Base-by-base conservation (phyloP, 2,113 vertebrate genomes). In the Scytalopus superciliaris region DNA sequence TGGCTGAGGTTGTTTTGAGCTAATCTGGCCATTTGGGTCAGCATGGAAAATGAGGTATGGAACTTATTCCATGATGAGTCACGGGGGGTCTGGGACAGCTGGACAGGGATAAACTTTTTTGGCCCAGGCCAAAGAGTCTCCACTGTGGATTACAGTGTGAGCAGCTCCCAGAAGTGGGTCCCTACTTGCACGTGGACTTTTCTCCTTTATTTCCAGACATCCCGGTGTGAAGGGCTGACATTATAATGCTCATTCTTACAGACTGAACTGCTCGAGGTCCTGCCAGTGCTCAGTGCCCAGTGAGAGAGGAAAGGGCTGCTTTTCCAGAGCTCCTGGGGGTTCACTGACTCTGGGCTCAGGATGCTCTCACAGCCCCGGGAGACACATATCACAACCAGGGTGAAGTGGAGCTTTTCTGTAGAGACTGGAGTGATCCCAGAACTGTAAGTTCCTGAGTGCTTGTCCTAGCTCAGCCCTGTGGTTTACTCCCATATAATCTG, bases 1-100 rank as follows among this genome's bases (percentile, higher is more conserved):
- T n/a, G 70, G 63, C 73, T 68, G 83, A 76, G 67, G 70, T 40
- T 0, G 2, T 76, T 75, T 83, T 94, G 72, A 86, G 72, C 72
- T 91, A 59, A 90, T 90, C 55, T 74, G 33, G 33, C 40, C 92
- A 45, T 27, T 85, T 96, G 53, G 85, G 49, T 83, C 86, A 90
- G 56, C 56, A 19, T 73, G 88, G 79, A 92, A 94, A 94, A 93
- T 81, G 79, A 94, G 35, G 23, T 42, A 31, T 82, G 78, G 82
- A 70, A 39, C 60, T 50, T 9, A 60, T 87, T 78, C 64, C 59
- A 1, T 28, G 40, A 17, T 91, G 93, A 89, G 62, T 91, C 78
- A 87, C 6, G 31, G 62, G 12, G 69, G 28, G 23, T 77, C 69
- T 10, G 13, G 55, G 77, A 60, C 84, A 95, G 84, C 73, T 95